These are phyloP conservation scores for Triops longicaudatus DNA, from an alignment of 1,140 invertebrate species.

Conservation along the genomic window DNA sequence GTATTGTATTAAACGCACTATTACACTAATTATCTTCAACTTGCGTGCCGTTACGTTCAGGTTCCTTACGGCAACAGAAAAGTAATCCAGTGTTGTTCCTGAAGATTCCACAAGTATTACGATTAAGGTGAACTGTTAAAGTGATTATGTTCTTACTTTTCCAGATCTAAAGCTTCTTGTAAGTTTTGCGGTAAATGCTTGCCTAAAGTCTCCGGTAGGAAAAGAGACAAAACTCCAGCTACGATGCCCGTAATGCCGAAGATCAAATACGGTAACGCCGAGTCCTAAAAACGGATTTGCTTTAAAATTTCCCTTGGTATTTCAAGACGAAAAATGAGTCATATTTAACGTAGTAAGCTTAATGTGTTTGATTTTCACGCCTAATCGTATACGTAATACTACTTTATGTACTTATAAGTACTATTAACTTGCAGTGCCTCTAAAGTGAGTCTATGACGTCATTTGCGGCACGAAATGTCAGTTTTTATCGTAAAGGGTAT, in stretches of 20 bases:
- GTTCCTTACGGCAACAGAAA: background rate
- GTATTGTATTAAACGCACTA: background rate
- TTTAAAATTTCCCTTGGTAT: background rate
- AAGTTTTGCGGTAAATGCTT: constrained; percentile 34
- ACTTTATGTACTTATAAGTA: too few species aligned
- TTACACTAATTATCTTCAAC: background rate
- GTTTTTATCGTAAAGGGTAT: too few species aligned
- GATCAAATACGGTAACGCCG: constrained; percentile 22
- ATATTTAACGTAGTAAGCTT: too few species aligned
- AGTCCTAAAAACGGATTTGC: background rate
- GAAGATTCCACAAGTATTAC: background rate
- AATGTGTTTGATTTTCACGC: too few species aligned
- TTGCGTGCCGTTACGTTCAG: background rate
- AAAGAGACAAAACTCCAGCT: constrained; percentile 28
- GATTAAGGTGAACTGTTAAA: background rate
- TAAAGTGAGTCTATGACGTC: too few species aligned
- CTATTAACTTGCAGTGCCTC: too few species aligned
- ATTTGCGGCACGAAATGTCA: too few species aligned
- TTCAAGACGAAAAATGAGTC: too few species aligned
- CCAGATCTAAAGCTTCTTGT: constrained; percentile 33
- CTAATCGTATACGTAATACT: too few species aligned
- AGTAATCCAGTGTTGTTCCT: background rate
- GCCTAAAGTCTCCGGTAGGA: constrained; percentile 35
- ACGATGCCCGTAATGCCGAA: constrained; percentile 32
- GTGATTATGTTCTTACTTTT: constrained; percentile 11